A percentile compares a stretch with the other conserved stretches of the same genome.
These are phyloP conservation scores for Bombus pyrosoma DNA, from an alignment of 1,140 invertebrate genomes.

Conservation along the genomic window DNA sequence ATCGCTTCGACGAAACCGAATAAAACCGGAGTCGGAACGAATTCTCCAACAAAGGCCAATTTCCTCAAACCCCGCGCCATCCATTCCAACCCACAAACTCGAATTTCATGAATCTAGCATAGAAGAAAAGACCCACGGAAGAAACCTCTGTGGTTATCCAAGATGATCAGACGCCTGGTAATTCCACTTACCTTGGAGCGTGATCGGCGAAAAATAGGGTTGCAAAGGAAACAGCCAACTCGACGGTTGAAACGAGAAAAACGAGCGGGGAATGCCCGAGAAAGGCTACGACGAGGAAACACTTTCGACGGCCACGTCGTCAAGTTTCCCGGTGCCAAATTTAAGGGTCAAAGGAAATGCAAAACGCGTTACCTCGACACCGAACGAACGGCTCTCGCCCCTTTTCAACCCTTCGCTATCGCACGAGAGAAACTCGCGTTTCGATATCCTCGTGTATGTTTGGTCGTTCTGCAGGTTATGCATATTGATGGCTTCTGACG, in stretches of 20 bases:
- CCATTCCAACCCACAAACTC: neutral
- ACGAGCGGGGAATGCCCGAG: constrained; percentile 21
- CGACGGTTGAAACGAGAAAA: neutral
- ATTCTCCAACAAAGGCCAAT: neutral
- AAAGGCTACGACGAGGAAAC: neutral
- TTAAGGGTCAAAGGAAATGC: constrained; percentile 78
- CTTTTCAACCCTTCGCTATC: neutral
- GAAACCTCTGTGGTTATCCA: neutral
- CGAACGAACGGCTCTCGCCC: neutral
- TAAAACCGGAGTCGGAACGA: neutral
- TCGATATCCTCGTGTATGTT: constrained; percentile 23
- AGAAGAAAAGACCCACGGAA: neutral
- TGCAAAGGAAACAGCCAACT: neutral
- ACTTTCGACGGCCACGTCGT: constrained; percentile 10
- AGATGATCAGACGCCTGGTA: constrained; percentile 2
- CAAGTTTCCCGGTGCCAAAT: constrained; percentile 57
- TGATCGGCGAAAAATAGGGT: neutral
- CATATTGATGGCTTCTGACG: constrained; percentile 46
- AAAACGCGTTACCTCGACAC: constrained; percentile 58
- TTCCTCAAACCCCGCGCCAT: neutral
- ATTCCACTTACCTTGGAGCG: neutral
- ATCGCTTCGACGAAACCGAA: neutral
- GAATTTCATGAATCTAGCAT: neutral
- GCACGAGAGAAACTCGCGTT: no score
- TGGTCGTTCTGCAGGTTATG: constrained; percentile 40